A percentile compares a stretch with the other conserved stretches of the same genome.
These are phyloP conservation scores for Ceratothoa steindachneri DNA, from an alignment of 2,888 invertebrate genomes.

Conservation along the genomic window DNA sequence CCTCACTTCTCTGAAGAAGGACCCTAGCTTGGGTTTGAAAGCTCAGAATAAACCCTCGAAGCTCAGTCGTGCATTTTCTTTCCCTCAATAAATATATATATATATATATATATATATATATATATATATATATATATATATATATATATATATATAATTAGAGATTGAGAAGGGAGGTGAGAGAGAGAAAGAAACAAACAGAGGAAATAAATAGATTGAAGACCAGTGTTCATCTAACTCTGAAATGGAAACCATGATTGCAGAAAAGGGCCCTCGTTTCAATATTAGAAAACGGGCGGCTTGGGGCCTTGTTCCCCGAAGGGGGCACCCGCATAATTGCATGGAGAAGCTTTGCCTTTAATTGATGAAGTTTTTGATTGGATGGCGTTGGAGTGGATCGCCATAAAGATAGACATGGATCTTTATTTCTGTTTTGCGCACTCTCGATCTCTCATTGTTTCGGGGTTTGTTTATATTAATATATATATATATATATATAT, in stretches of 20 bases:
- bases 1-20: too few relatives aligned
- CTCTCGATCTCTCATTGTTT: neutral
- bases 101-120: slow-evolving; percentile 6
- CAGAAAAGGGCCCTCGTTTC: neutral
- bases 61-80: too few relatives aligned
- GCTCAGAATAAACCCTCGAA: too few relatives aligned
- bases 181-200: neutral
- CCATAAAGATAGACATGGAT: neutral
- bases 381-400: neutral
- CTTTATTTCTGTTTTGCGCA: neutral
- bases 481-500: neutral
- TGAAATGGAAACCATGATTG: slow-evolving; percentile 1
- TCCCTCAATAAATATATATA: neutral
- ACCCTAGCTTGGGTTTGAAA: too few relatives aligned
- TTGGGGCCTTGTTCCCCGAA: neutral
- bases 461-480: too few relatives aligned
- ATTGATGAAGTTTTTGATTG: slow-evolving; percentile 15
- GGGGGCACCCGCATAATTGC: slow-evolving; percentile 9
- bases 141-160: slow-evolving; percentile 19
- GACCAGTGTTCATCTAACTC: slow-evolving; percentile 3
- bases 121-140: slow-evolving; percentile 14
- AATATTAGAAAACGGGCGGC: neutral
- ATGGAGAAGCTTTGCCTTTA: slow-evolving; percentile 6
- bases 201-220: slow-evolving; percentile 11
- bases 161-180: neutral